These are phyloP conservation scores for Dasypus novemcinctus DNA, from an alignment of 2,113 vertebrate species.

Conservation along the genomic window DNA sequence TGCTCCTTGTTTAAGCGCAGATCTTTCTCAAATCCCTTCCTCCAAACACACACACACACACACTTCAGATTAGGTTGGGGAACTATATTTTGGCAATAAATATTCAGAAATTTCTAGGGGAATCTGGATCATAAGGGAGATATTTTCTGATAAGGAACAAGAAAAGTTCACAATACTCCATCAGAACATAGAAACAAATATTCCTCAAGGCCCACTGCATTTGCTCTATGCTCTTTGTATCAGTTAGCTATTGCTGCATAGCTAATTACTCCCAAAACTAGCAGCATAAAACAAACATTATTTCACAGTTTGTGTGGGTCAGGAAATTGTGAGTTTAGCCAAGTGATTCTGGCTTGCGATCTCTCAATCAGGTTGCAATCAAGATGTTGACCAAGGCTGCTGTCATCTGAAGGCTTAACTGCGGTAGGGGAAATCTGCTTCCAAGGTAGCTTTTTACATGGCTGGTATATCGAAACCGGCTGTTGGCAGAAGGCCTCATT, in stretches of 20 bases:
- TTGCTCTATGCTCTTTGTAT: not conserved
- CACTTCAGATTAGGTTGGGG: not conserved
- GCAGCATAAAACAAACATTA: not conserved
- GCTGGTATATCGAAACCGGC: not conserved
- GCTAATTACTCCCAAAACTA: not conserved
- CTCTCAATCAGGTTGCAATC: not conserved
- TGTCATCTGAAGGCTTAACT: not conserved
- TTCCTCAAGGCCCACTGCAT: not conserved
- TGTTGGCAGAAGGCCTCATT: not conserved
- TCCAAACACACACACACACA: not conserved
- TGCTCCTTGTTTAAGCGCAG: not conserved
- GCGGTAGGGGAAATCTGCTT: not conserved
- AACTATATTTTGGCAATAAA: not conserved
- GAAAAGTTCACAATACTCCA: not conserved
- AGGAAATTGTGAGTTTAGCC: not conserved
- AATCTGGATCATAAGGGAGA: not conserved
- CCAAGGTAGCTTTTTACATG: not conserved
- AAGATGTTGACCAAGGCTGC: not conserved
- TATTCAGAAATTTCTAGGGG: conserved; percentile 1
- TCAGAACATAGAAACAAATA: not conserved
- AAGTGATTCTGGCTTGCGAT: not conserved
- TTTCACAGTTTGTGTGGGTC: not conserved
- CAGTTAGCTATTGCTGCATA: not conserved
- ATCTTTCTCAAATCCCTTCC: not conserved
- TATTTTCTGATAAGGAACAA: not conserved